Conservation (phyloP, 2,113 vertebrate genomes). For the Pollachius pollachius region DNA sequence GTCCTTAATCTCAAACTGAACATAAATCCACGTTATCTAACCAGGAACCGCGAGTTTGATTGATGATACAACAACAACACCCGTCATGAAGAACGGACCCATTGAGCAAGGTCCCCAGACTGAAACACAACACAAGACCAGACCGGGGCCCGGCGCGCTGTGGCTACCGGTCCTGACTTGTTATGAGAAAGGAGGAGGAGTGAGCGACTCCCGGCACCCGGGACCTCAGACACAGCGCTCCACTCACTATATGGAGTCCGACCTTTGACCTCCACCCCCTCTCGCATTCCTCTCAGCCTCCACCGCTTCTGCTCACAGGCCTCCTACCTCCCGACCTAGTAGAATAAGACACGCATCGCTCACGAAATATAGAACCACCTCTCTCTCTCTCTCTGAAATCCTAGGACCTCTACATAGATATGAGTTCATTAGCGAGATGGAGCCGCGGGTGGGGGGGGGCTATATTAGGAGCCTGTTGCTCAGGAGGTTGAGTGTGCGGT, state of each 20-base stretch:
- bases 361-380: constrained; percentile 12
- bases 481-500: constrained; percentile 55
- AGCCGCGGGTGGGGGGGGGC: background rate
- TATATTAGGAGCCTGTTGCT: constrained; percentile 50
- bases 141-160: too few relatives aligned
- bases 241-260: constrained; percentile 15
- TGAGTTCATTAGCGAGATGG: constrained; percentile 25
- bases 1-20: too few relatives aligned
- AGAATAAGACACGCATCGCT: constrained; percentile 23
- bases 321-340: background rate
- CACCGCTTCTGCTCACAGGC: constrained; percentile 9
- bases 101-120: too few relatives aligned
- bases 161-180: constrained; percentile 39
- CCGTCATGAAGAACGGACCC: too few relatives aligned
- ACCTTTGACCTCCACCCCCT: constrained; percentile 22
- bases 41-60: too few relatives aligned
- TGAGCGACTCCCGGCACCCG: constrained; percentile 14
- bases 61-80: too few relatives aligned
- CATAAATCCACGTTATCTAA: too few relatives aligned
- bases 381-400: constrained; percentile 10
- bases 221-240: constrained; percentile 16
- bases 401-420: constrained; percentile 31
- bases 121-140: too few relatives aligned
- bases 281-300: constrained; percentile 26
- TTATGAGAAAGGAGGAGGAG: background rate